These are phyloP conservation scores for Tethea ocularis DNA, from an alignment of 2,888 invertebrate genomes.

Conservation along the genomic window DNA sequence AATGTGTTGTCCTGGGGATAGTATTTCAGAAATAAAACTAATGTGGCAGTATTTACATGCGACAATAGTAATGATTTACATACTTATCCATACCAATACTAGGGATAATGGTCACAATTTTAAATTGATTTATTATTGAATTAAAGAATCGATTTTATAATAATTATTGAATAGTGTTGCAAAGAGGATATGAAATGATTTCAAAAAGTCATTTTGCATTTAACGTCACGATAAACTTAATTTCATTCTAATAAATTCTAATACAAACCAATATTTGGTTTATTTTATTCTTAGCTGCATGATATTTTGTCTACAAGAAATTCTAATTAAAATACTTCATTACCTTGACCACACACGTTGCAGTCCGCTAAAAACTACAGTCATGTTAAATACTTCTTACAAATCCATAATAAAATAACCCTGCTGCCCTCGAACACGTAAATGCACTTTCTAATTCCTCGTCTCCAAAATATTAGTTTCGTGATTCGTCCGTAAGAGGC, in stretches of 20 bases:
- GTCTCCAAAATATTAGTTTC: not conserved
- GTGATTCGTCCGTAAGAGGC: not conserved
- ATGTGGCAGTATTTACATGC: constrained; percentile 42
- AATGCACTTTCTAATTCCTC: not conserved
- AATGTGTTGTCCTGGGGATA: not conserved
- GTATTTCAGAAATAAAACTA: too few relatives aligned
- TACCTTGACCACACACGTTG: too few relatives aligned
- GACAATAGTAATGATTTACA: constrained; percentile 9
- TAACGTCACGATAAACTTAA: not conserved
- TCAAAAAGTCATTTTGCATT: too few relatives aligned
- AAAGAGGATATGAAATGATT: not conserved
- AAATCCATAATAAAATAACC: not conserved
- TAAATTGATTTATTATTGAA: not conserved
- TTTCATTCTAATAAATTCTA: not conserved
- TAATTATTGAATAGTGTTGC: not conserved
- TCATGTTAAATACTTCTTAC: not conserved
- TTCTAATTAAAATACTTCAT: not conserved
- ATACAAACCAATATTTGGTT: not conserved
- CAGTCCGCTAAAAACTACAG: too few relatives aligned
- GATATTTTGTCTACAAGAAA: not conserved
- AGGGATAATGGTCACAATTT: not conserved
- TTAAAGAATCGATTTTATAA: not conserved
- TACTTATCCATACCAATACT: not conserved
- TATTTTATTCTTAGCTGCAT: not conserved
- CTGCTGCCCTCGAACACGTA: not conserved